Evolutionary conservation across 2,113 vertebrate genomes (phyloP).

Genomic region (Cairina moschata): DNA sequence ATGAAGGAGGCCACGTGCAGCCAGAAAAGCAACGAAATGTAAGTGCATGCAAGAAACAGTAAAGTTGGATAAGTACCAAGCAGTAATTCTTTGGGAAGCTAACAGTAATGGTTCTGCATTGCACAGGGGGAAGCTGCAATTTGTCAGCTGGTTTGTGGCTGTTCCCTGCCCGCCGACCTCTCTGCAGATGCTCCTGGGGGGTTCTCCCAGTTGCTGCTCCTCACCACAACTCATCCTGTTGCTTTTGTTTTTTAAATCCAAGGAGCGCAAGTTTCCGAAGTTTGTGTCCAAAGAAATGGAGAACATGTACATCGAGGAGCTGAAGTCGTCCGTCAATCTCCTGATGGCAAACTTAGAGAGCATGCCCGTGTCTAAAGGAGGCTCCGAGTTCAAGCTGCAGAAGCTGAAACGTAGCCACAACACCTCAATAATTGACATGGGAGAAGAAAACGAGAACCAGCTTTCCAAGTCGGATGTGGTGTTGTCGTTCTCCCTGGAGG

Average conservation of each 20-base stretch:
- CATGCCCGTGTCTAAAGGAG: constrained; percentile 98
- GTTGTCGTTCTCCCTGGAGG: constrained; percentile 96
- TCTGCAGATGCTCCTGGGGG: neutral
- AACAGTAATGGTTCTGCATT: neutral
- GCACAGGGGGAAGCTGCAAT: constrained; percentile 3
- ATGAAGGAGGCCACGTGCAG: neutral
- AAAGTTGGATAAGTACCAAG: constrained; percentile 2
- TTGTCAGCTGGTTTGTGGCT: constrained; percentile 34
- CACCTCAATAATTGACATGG: constrained; percentile 98
- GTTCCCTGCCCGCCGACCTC: neutral
- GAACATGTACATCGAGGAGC: constrained; percentile 95
- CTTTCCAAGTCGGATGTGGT: constrained; percentile 98
- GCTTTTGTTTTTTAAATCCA: constrained; percentile 57
- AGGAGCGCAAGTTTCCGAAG: constrained; percentile 94
- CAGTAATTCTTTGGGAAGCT: neutral
- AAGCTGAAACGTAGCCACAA: constrained; percentile 98
- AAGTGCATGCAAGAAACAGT: neutral
- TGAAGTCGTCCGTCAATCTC: constrained; percentile 96
- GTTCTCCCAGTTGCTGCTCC: neutral
- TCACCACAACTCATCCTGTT: neutral
- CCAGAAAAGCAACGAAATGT: neutral
- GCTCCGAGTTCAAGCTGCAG: constrained; percentile 96
- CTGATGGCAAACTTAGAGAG: constrained; percentile 99
- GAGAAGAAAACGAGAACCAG: constrained; percentile 97
- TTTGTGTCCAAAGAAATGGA: constrained; percentile 98